Conservation (phyloP, 2,113 vertebrate genomes). For the Xenopus borealis region DNA sequence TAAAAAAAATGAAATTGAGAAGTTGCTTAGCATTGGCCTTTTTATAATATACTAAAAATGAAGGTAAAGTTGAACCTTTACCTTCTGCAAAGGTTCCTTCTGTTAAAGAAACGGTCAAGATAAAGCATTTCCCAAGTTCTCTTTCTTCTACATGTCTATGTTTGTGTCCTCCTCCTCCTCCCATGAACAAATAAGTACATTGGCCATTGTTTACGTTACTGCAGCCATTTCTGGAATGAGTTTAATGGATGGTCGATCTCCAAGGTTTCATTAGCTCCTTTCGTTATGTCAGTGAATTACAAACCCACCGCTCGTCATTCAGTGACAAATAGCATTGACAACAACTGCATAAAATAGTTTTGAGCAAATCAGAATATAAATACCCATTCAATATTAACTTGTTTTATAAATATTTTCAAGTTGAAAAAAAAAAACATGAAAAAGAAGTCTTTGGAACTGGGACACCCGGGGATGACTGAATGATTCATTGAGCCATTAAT, state of each 20-base stretch:
- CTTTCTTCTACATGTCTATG: no score
- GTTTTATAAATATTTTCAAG: not conserved
- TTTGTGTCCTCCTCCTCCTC: no score
- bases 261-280: not conserved
- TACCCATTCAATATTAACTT: not conserved
- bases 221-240: not conserved
- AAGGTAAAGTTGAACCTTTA: no score
- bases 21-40: no score
- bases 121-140: no score
- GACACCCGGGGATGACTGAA: conserved; percentile 52
- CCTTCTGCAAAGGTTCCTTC: no score
- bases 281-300: no score
- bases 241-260: not conserved
- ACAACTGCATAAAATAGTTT: not conserved
- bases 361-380: not conserved
- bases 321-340: not conserved
- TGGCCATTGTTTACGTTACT: not conserved
- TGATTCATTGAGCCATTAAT: conserved; percentile 64
- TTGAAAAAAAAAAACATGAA: not conserved
- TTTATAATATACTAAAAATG: no score
- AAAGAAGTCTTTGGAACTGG: conserved; percentile 13
- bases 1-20: no score
- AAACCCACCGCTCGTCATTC: not conserved
- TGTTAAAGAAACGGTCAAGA: no score
- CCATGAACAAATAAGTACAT: no score